Base-by-base conservation (phyloP, 1,140 invertebrate genomes). In the Leptinotarsa undecemlineata region DNA sequence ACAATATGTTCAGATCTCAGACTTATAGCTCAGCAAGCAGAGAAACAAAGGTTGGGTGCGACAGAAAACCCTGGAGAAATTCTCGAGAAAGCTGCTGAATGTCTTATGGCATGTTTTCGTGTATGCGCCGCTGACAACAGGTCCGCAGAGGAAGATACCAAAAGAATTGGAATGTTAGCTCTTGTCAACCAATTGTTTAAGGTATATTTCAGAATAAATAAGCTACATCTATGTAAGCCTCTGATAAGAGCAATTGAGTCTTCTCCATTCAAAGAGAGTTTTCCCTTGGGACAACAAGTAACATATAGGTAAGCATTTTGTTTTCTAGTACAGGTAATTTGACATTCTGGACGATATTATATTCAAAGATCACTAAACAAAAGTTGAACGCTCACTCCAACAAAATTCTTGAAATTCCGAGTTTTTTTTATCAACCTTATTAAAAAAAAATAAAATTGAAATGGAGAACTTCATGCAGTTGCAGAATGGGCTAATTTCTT, bases 181-280 rank as follows among this genome's bases (percentile, higher is more conserved):
- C 86, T 99, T 60, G 96, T 98, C 0, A 99, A 99, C 87, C 97
- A 99, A 85, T 87, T 99, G 14, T 94, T 99, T 73, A 99, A 99
- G 88, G 95, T 99, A 4, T 99, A 99, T 85, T 99, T 99, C 83
- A 90, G 93, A 77, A 98, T 98, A 51, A 99, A 99, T 84, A 98
- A 98, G 85, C 85, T 99, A 4, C 96, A 99, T 88, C 87, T 99
- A 47, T 98, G 97, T 84, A 99, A 97, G 86, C 97, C 98, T 0
- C 87, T 99, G 15, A 98, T 99, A 77, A 89, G 98, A 81, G 97
- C 97, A 3, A 98, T 99, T 78, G 97, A 99, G 78, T 95, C 95
- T 33, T 94, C 94, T 17, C 90, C 91, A 1, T 92, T 95, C 64
- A 97, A 96, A 85, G 94, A 98, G 66, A 90, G 91, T 72, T 99